Evolutionary conservation across 2,888 invertebrate genomes (phyloP).

Genomic region (Sabatieria punctata): DNA sequence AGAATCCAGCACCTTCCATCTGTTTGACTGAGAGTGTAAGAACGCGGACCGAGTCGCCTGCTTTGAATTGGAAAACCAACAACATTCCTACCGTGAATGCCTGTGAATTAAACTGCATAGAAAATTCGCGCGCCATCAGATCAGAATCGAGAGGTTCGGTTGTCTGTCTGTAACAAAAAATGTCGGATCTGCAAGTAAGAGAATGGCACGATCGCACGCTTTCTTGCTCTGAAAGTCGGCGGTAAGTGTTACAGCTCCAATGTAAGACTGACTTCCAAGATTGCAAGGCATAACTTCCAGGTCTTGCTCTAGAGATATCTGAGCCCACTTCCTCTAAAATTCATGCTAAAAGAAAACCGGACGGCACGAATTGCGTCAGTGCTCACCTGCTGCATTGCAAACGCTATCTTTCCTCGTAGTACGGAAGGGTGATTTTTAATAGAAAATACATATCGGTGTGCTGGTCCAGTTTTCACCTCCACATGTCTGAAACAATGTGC

Average conservation of each 20-base stretch:
- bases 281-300: constrained; percentile 55
- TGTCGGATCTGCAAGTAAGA: too few relatives aligned
- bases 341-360: too few relatives aligned
- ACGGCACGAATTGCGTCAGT: too few relatives aligned
- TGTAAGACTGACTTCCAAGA: constrained; percentile 59
- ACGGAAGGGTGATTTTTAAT: constrained; percentile 55
- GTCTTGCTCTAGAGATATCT: constrained; percentile 72
- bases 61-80: constrained; percentile 63
- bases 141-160: constrained; percentile 85
- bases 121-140: constrained; percentile 83
- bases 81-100: constrained; percentile 54
- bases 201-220: too few relatives aligned
- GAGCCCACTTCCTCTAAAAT: constrained; percentile 70
- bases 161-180: constrained; percentile 57
- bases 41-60: constrained; percentile 56
- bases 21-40: constrained; percentile 64
- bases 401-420: constrained; percentile 65
- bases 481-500: constrained; percentile 49
- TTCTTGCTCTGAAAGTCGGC: constrained; percentile 88
- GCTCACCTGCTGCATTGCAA: constrained; percentile 61
- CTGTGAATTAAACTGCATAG: constrained; percentile 68
- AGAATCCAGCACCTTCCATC: constrained; percentile 53
- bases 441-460: constrained; percentile 67
- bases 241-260: constrained; percentile 66
- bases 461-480: constrained; percentile 60